A percentile compares a stretch with the other conserved stretches of the same genome.
Conservation (phyloP, 2,113 vertebrate species). For the Antennarius striatus region DNA sequence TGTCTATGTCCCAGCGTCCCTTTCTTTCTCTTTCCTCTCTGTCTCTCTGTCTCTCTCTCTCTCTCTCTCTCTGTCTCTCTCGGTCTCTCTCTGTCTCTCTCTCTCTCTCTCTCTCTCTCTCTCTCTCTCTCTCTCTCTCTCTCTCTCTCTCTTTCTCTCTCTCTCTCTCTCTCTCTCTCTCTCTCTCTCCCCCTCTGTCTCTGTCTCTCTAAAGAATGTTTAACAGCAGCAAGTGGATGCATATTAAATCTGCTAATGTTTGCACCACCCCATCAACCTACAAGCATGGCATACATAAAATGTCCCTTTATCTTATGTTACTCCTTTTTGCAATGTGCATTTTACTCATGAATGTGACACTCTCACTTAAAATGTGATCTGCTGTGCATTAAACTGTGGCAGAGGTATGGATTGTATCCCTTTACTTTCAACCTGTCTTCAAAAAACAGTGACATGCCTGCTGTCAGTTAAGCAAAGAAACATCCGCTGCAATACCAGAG, state of each 20-base stretch:
- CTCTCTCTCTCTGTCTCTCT: neutral
- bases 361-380: conserved; percentile 8
- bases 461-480: conserved; percentile 29
- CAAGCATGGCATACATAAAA: conserved; percentile 17
- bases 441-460: conserved; percentile 17
- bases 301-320: neutral
- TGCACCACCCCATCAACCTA: conserved; percentile 10
- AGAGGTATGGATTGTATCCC: conserved; percentile 9
- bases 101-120: conserved; percentile 1
- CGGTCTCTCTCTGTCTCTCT: conserved; percentile 13
- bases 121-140: neutral
- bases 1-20: conserved; percentile 7
- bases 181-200: neutral
- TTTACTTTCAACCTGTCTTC: conserved; percentile 20
- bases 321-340: conserved; percentile 5
- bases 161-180: conserved; percentile 3
- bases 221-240: conserved; percentile 43
- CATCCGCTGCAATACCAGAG: conserved; percentile 21
- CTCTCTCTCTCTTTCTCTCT: neutral
- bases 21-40: conserved; percentile 5
- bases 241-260: conserved; percentile 50
- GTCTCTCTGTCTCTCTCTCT: neutral
- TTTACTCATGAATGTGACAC: conserved; percentile 17
- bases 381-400: conserved; percentile 6
- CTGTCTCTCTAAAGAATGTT: conserved; percentile 27